Base-by-base conservation (phyloP, 2,888 invertebrate species). In the Protodeltote pygarga region DNA sequence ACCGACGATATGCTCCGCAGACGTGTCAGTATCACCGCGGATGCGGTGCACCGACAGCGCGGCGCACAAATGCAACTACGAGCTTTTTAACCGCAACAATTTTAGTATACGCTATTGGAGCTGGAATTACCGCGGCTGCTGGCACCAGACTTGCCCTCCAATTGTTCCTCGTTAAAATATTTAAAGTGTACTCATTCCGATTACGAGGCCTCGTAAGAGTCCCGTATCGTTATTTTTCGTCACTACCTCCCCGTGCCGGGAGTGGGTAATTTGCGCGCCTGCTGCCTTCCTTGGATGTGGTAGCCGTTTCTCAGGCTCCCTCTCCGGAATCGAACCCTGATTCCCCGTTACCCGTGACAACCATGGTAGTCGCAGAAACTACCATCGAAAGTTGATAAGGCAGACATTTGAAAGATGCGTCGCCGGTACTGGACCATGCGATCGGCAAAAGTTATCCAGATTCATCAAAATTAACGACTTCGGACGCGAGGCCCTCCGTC, bases 301-400 rank as follows among this genome's bases (percentile, higher is more conserved):
- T 93, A 93, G 93, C 94, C 93, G 93, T 94, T 93, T 93, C 93
- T 94, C 93, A 94, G 93, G 94, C 93, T 94, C 24, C 35, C 33
- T 94, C 94, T 94, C 93, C 94, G 93, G 94, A 94, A 94, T 94
- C 93, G 93, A 94, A 94, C 94, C 94, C 94, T 94, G 92, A 94
- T 94, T 94, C 94, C 93, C 94, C 94, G 94, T 94, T 93, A 94
- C 94, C 93, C 93, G 94, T 94, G 89, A 92, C 90, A 25, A 35
- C 37, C 37, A 37, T 37, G 37, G 37, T 15, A 24, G 23, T 23
- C 23, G 34, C 34, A 89, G 92, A 93, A 89, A 90, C 93, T 93
- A 94, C 94, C 93, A 93, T n/a, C n/a, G n/a, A n/a, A n/a, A n/a
- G n/a, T n/a, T n/a, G n/a, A n/a, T n/a, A n/a, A n/a, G n/a, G n/a